These are phyloP conservation scores for Corbicula japonica DNA, from an alignment of 2,888 invertebrate genomes.

Conservation along the genomic window DNA sequence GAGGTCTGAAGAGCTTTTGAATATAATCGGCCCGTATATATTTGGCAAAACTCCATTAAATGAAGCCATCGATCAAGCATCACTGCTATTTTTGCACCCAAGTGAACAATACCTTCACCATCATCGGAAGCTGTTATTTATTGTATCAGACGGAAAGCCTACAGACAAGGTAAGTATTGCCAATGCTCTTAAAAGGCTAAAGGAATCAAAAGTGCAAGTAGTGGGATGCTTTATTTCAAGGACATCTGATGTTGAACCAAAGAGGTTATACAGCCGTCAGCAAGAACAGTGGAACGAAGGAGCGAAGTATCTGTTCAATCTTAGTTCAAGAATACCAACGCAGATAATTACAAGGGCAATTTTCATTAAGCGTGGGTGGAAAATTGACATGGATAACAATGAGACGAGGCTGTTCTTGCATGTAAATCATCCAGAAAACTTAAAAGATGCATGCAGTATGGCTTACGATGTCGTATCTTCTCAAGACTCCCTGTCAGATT, in stretches of 20 bases:
- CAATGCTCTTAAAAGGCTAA: background rate
- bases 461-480: slow-evolving; percentile 20
- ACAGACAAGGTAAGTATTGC: background rate
- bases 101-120: no score
- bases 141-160: slow-evolving; percentile 8
- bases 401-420: slow-evolving; percentile 48
- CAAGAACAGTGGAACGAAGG: background rate
- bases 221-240: slow-evolving; percentile 9
- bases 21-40: slow-evolving; percentile 5
- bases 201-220: background rate
- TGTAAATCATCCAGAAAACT: slow-evolving; percentile 44
- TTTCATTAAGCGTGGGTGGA: slow-evolving; percentile 36
- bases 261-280: background rate
- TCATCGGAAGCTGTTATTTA: background rate
- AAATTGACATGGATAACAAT: slow-evolving; percentile 38
- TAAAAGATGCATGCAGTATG: slow-evolving; percentile 32
- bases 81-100: background rate
- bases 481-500: slow-evolving; percentile 33
- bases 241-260: background rate
- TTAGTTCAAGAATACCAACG: background rate
- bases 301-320: slow-evolving; percentile 8
- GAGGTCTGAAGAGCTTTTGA: background rate
- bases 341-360: slow-evolving; percentile 22
- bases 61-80: background rate
- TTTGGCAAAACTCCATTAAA: background rate